These are phyloP conservation scores for Percopsis transmontana DNA, from an alignment of 2,113 vertebrate genomes.

Conservation along the genomic window DNA sequence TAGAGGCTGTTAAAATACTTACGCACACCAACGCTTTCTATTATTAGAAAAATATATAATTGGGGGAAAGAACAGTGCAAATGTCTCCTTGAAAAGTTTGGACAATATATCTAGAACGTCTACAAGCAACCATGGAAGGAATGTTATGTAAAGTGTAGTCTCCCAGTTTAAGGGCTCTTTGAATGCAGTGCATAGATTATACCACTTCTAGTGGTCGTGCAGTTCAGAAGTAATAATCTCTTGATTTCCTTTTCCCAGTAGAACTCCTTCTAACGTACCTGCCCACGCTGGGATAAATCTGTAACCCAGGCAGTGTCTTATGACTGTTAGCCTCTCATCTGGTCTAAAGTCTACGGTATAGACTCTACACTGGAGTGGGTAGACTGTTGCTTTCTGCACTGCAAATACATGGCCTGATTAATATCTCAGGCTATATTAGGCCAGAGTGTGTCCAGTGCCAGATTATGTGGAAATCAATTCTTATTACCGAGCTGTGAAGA, in stretches of 20 bases:
- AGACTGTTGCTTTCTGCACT: slow-evolving; percentile 30
- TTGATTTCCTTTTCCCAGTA: neutral
- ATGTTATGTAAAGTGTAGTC: too few relatives aligned
- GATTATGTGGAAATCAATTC: slow-evolving; percentile 26
- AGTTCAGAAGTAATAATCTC: slow-evolving; percentile 53
- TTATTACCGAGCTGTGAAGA: slow-evolving; percentile 4
- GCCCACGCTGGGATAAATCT: slow-evolving; percentile 59
- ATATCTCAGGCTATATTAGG: slow-evolving; percentile 13
- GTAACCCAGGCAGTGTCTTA: slow-evolving; percentile 57
- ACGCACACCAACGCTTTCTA: too few relatives aligned
- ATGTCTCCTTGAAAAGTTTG: too few relatives aligned
- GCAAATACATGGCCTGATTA: slow-evolving; percentile 23
- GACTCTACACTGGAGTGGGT: slow-evolving; percentile 50
- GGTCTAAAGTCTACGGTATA: slow-evolving; percentile 56
- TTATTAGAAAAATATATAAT: too few relatives aligned
- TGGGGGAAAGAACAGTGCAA: too few relatives aligned
- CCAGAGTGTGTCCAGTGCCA: slow-evolving; percentile 20
- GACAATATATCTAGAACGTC: too few relatives aligned
- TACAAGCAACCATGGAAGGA: too few relatives aligned
- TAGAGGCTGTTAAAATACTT: too few relatives aligned
- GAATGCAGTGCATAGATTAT: slow-evolving; percentile 28
- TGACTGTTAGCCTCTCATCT: slow-evolving; percentile 64
- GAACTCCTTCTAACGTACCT: slow-evolving; percentile 55
- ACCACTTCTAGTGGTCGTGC: slow-evolving; percentile 37
- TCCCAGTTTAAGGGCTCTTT: slow-evolving; percentile 14